phyloP scores from a whole-genome alignment of 2,113 vertebrate species.

The Meleagris gallopavo region DNA sequence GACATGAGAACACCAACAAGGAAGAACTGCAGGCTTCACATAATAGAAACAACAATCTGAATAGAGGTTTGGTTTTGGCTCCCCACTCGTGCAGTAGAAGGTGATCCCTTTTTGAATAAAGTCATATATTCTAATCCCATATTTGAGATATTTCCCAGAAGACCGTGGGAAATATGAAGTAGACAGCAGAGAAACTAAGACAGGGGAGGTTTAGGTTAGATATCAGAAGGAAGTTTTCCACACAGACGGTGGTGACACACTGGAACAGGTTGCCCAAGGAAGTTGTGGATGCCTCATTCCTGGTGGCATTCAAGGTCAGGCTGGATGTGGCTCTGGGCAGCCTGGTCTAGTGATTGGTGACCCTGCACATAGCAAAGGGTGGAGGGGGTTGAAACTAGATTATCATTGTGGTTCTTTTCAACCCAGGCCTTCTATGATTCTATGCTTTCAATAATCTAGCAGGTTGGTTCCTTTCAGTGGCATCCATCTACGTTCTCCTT shows the following conservation, averaged over 20 bases:
- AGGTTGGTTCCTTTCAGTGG: neutral
- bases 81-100: neutral
- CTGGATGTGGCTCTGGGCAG: no score
- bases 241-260: no score
- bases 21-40: neutral
- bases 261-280: no score
- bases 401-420: no score
- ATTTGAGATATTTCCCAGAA: neutral
- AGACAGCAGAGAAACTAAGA: neutral
- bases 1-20: neutral
- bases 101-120: neutral
- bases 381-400: no score
- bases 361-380: no score
- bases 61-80: neutral
- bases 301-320: no score
- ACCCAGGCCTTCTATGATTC: no score
- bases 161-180: neutral
- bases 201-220: no score
- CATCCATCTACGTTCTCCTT: neutral
- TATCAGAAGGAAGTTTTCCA: no score
- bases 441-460: neutral
- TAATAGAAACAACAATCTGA: neutral
- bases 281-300: no score
- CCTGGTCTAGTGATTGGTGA: no score
- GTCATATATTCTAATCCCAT: neutral